Base-by-base conservation (phyloP, 2,113 vertebrate genomes). In the Scalopus aquaticus region DNA sequence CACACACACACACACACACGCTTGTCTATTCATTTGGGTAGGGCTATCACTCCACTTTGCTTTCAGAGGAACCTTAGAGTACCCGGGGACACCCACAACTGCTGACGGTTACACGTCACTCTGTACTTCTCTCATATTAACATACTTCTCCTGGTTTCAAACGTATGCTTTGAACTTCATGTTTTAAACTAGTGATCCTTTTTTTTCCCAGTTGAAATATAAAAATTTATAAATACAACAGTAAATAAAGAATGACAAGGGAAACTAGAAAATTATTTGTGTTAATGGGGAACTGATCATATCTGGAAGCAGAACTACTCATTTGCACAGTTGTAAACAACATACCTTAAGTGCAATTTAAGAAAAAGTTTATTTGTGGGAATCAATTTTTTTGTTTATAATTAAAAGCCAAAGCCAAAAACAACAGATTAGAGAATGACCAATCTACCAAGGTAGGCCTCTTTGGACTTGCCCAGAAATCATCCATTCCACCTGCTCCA, bases 381-480 rank as follows among this genome's bases (percentile, higher is more conserved):
- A 81, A 51, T 28, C 30, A 90, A 12, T 90, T 86, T 90, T 62
- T 70, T 16, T 37, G 32, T 92, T 51, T 73, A 9, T 94, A 95
- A 96, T 93, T 76, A 65, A 51, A 72, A 82, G 44, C 78, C 60
- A n/a, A 26, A 9, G 15, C 28, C 19, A n/a, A 37, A 19, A 74
- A 56, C 62, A 88, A 49, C 17, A 83, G 72, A 42, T 84, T 72
- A 89, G 51, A 81, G 16, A 35, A 8, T 82, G 69, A 92, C 26
- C 24, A 72, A 76, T 54, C 58, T 92, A 95, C 16, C 16, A 54
- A 93, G 46, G 20, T 72, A 39, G 67, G 56, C n/a, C n/a, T 94
- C 76, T 15, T 37, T 76, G 80, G 39, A 72, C 89, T 70, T 92
- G 85, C 22, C 19, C 85, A 94, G 94, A 96, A 86, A 85, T 56